Conservation (phyloP, 2,113 vertebrate species). For the Bos taurus region ARS-UCD2.0 NC_037339.1:12450501-12451000, state of each 20-base stretch:
- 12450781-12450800: not conserved
- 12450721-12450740: constrained; percentile 14
- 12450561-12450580: constrained; percentile 3
- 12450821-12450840: constrained; percentile 21
- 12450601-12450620: not conserved
- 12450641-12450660: not conserved
- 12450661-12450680: not conserved
- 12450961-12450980: not conserved
- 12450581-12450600: not conserved
- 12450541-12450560: not conserved
- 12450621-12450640: constrained; percentile 43
- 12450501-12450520: constrained; percentile 1
- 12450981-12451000: constrained; percentile 63
- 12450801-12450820: constrained; percentile 11
- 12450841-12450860: not conserved
- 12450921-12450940: not conserved
- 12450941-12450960: constrained; percentile 40
- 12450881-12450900: not conserved
- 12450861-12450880: constrained; percentile 3
- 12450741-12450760: not conserved
- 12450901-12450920: constrained; percentile 32
- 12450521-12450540: constrained; percentile 8
- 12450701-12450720: constrained; percentile 10
- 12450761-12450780: not conserved
- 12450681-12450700: not conserved